Evolutionary conservation across 2,113 vertebrate species (phyloP), one percentile per base, ranked within the genome.

Genomic region (Arothron firmamentum): DNA sequence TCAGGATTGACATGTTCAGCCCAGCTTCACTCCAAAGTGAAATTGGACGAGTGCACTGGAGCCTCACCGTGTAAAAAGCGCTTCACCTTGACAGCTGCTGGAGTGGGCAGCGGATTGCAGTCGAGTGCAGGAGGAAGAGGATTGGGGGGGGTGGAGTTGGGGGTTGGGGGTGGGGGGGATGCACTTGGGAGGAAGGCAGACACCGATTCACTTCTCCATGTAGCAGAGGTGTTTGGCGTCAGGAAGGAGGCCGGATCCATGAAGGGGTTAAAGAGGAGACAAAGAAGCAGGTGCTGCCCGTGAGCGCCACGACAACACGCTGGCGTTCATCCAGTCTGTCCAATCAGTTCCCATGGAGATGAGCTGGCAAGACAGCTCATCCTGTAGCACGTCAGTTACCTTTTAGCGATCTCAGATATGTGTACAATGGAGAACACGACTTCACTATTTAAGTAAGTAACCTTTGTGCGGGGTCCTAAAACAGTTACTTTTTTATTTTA

Each of bases 21-120:
- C 86, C 81, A 88, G 86, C 87, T 88, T 90, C 89, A 85, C 87
- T 88, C 82, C 88, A 90, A 90, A 91, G 90, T 90, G 88, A 91
- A 91, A 92, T 92, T 91, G 90, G 86, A 91, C 88, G 86, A 87
- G 90, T 88, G 90, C 89, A 90, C 85, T 90, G 89, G 90, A 90
- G 90, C 89, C 85, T 88, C 83, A 81, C 83, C 85, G 82, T 88
- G 90, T 92, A 87, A 89, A 87, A 38, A 90, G 75, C 65, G 81
- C 75, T 85, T 90, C 82, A 91, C 89, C 88, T 90, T 88, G 90
- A 91, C 90, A 90, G 89, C 89, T 90, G 88, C 83, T 83, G 81
- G 86, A 90, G 88, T 86, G 90, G 85, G 72, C 86, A 81, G 80
- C 58, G 77, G 78, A 90, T 85, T 86, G 87, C 78, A 62, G 77